phyloP scores from a whole-genome alignment of 2,888 invertebrate species.

The Leucophora obtusa region DNA sequence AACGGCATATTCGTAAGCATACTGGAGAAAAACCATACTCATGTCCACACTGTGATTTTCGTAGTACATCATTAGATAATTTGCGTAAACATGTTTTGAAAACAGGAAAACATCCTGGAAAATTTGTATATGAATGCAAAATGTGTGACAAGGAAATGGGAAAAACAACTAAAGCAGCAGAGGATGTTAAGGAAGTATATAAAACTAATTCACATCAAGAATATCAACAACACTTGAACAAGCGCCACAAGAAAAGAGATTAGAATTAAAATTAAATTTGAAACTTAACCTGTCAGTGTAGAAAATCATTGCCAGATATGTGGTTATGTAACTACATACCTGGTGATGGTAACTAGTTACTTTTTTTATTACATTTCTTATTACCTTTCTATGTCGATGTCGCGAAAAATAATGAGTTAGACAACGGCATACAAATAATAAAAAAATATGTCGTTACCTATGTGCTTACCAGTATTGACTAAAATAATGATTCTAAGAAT shows the following conservation, averaged over 20 bases:
- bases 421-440: too few species aligned
- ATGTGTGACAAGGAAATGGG: constrained; percentile 79
- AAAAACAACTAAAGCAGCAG: not conserved
- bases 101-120: constrained; percentile 88
- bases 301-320: too few species aligned
- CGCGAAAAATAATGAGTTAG: too few species aligned
- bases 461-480: too few species aligned
- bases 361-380: too few species aligned
- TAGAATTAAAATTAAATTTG: too few species aligned
- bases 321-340: too few species aligned
- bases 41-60: constrained; percentile 90
- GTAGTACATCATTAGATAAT: constrained; percentile 90
- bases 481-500: too few species aligned
- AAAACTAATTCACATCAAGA: constrained; percentile 74
- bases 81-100: constrained; percentile 91
- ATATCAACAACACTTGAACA: constrained; percentile 71
- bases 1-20: constrained; percentile 88
- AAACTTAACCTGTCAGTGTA: too few species aligned
- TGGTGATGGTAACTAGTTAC: too few species aligned
- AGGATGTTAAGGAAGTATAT: constrained; percentile 61
- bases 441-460: too few species aligned
- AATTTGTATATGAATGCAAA: constrained; percentile 88
- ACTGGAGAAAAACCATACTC: constrained; percentile 90
- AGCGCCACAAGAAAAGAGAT: constrained; percentile 11
- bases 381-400: too few species aligned